Conservation (phyloP, 1,140 invertebrate species). For the Bradynema listronoti region DNA sequence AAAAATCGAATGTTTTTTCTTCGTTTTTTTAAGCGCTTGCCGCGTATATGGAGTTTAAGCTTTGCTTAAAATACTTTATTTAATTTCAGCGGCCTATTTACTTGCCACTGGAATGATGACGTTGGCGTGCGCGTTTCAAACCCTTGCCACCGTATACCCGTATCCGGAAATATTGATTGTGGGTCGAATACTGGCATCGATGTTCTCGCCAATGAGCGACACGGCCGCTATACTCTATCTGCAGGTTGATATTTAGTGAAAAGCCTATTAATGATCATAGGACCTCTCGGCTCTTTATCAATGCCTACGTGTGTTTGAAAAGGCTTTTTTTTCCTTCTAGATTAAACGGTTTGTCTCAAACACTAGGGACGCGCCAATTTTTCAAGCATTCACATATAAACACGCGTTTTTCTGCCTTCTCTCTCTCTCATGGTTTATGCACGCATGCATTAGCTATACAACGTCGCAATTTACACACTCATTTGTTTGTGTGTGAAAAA, state of each 20-base stretch:
- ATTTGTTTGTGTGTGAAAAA: no score
- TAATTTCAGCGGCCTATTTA: conserved; percentile 49
- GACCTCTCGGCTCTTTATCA: no score
- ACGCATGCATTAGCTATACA: no score
- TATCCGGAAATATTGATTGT: conserved; percentile 47
- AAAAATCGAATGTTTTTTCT: no score
- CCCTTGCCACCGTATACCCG: conserved; percentile 41
- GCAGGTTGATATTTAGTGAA: conserved; percentile 35
- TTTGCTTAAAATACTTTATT: neutral
- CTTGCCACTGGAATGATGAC: conserved; percentile 51
- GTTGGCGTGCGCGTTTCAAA: conserved; percentile 43
- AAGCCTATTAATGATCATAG: neutral
- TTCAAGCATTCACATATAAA: no score
- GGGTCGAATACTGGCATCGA: conserved; percentile 48
- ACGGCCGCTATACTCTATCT: conserved; percentile 51
- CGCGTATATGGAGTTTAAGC: neutral
- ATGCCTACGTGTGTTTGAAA: no score
- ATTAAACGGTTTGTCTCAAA: no score
- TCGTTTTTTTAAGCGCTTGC: conserved; percentile 7
- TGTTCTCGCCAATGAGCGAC: conserved; percentile 52
- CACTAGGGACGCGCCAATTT: no score
- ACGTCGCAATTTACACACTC: no score
- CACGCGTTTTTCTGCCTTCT: no score
- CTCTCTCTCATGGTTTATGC: no score
- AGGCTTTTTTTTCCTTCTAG: no score